Evolutionary conservation across 2,797 vertebrate genomes (phyloP).

Genomic region (Xyrichtys novacula): DNA sequence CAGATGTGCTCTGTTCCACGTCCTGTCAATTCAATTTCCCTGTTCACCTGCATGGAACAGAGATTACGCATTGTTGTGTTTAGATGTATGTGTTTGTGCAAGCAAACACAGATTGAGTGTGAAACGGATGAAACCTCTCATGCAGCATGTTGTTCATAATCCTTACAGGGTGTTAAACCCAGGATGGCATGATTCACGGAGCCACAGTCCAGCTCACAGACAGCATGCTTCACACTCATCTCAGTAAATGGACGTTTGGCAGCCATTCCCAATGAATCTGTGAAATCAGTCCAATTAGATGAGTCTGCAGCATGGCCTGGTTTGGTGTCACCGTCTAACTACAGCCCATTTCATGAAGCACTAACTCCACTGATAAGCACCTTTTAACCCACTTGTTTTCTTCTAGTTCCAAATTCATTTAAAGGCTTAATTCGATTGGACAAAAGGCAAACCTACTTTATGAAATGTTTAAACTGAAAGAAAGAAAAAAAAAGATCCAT

Average conservation of each 20-base stretch:
- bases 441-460: too few species aligned
- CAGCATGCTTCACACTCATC: slow-evolving; percentile 15
- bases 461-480: too few species aligned
- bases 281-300: slow-evolving; percentile 7
- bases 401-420: too few species aligned
- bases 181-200: slow-evolving; percentile 33
- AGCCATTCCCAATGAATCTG: neutral
- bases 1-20: slow-evolving; percentile 30
- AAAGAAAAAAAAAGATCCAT: too few species aligned
- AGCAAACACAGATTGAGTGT: slow-evolving; percentile 41
- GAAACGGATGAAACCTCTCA: slow-evolving; percentile 22
- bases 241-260: slow-evolving; percentile 14
- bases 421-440: too few species aligned
- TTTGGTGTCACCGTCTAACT: neutral
- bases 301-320: neutral
- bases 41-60: slow-evolving; percentile 15
- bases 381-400: neutral
- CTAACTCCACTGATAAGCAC: neutral
- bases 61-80: slow-evolving; percentile 48
- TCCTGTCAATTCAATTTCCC: slow-evolving; percentile 56
- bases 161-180: slow-evolving; percentile 41
- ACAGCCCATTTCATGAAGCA: neutral
- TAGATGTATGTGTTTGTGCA: slow-evolving; percentile 40
- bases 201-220: slow-evolving; percentile 10
- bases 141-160: slow-evolving; percentile 45